Evolutionary conservation across 1,140 invertebrate genomes (phyloP), one percentile per base, ranked within the genome.

Genomic region (Drosophila azteca): DNA sequence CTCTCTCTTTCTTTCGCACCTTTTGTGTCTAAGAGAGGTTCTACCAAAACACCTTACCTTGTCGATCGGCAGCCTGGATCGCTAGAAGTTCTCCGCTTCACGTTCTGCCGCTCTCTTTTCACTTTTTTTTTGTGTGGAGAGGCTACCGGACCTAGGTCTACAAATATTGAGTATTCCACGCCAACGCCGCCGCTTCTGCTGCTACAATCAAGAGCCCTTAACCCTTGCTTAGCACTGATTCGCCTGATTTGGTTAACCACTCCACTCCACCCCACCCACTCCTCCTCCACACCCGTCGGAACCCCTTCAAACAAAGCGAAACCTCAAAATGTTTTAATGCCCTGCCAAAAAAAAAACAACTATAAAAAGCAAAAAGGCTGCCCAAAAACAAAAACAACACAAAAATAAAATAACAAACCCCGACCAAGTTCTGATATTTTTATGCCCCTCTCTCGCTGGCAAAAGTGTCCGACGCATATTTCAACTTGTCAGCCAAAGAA

Each of bases 111-210:
- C 59, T 59, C 46, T 63, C 43, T 75, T 62, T 74, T 51, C 51
- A 58, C 26, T 39, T 39, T 13, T 39, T 39, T 13, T 20, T 5
- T 39, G 35, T 13, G 11, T 13, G 11, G 4, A 13, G 35, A 13
- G 49, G 46, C 57, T 77, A 64, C 81, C 70, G 83, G 78, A 87
- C 82, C 82, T 88, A 87, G 83, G 83, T 88, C 82, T 87, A 87
- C 62, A 85, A 87, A 66, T 52, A 66, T 69, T 58, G 11, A 46
- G 35, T 66, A 65, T 70, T 35, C 64, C 54, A 20, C 53, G 59
- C 43, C 59, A 49, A 51, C 52, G 58, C 44, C 22, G 50, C 64
- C 8, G 8, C 31, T 35, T 2, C 3, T 9, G 31, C 31, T 35
- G 2, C 51, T 29, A 50, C 44, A 58, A 50, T 50, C 17, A 39